phyloP scores from a whole-genome alignment of 2,113 vertebrate genomes.

The Otolemur garnettii region DNA sequence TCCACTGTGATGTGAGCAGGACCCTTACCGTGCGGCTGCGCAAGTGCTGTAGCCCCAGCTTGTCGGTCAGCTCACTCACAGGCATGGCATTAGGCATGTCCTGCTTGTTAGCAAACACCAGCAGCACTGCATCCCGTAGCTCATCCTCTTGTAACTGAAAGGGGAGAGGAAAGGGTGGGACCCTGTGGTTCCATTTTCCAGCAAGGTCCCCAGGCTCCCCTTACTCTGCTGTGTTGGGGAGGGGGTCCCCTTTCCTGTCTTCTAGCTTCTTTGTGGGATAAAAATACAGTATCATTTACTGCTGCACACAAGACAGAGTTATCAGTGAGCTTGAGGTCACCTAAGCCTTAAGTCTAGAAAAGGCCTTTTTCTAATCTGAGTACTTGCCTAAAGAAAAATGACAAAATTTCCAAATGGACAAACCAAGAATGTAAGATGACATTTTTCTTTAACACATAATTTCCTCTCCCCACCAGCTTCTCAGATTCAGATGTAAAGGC shows the following conservation, averaged over 20 bases:
- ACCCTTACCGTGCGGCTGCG: slow-evolving; percentile 91
- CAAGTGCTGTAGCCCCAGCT: slow-evolving; percentile 90
- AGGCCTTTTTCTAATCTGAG: background rate
- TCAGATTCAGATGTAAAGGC: background rate
- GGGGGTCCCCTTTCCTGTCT: background rate
- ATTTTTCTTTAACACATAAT: background rate
- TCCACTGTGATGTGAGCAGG: too few relatives aligned
- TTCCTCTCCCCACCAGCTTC: background rate
- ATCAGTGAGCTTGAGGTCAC: background rate
- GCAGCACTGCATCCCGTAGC: slow-evolving; percentile 92
- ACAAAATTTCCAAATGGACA: slow-evolving; percentile 31
- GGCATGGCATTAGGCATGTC: slow-evolving; percentile 96
- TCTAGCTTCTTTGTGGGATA: background rate
- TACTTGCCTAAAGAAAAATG: background rate
- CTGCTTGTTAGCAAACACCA: slow-evolving; percentile 97
- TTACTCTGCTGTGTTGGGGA: background rate
- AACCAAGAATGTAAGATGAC: background rate
- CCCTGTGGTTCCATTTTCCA: background rate
- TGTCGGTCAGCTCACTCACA: slow-evolving; percentile 93
- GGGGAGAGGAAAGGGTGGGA: background rate
- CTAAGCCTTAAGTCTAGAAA: background rate
- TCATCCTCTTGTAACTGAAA: slow-evolving; percentile 92
- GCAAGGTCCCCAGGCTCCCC: background rate
- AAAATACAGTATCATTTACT: background rate
- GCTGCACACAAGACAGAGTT: background rate